Percentiles rank a stretch among this genome's conserved stretches.
Conservation (phyloP, 2,113 vertebrate species). For the Morone chrysops region DNA sequence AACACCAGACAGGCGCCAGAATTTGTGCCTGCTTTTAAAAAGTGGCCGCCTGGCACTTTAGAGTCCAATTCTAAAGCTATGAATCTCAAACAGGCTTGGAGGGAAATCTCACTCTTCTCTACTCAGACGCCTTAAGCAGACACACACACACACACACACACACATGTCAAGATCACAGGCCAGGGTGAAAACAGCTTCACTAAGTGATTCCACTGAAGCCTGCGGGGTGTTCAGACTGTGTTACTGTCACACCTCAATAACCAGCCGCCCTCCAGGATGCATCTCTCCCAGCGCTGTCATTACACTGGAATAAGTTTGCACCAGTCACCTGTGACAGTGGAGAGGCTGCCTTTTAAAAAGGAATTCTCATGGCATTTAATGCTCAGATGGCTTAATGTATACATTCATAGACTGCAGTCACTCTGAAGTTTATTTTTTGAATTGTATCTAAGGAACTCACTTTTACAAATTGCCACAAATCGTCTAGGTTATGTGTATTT, state of each 20-base stretch:
- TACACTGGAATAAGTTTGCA: slow-evolving; percentile 3
- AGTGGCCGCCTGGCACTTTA: slow-evolving; percentile 51
- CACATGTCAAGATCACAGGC: slow-evolving; percentile 33
- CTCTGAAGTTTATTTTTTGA: too few species aligned
- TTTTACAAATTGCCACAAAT: too few species aligned
- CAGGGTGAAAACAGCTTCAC: slow-evolving; percentile 47
- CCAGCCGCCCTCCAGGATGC: slow-evolving; percentile 28
- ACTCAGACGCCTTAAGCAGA: slow-evolving; percentile 43
- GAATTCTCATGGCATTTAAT: background rate
- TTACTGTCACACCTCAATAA: slow-evolving; percentile 57
- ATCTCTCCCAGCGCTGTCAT: slow-evolving; percentile 19
- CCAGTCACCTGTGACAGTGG: background rate
- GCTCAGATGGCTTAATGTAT: too few species aligned
- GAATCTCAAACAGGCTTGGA: slow-evolving; percentile 74
- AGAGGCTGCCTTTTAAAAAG: background rate
- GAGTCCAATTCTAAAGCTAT: slow-evolving; percentile 74
- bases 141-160: slow-evolving; percentile 13
- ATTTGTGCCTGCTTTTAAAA: slow-evolving; percentile 60
- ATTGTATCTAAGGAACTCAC: too few species aligned
- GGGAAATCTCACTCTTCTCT: slow-evolving; percentile 55
- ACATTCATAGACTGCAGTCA: too few species aligned
- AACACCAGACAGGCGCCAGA: slow-evolving; percentile 43
- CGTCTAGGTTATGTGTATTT: too few species aligned
- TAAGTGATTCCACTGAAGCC: slow-evolving; percentile 57
- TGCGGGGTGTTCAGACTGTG: slow-evolving; percentile 37